Conservation (phyloP, 2,113 vertebrate genomes). For the Peromyscus maniculatus region DNA sequence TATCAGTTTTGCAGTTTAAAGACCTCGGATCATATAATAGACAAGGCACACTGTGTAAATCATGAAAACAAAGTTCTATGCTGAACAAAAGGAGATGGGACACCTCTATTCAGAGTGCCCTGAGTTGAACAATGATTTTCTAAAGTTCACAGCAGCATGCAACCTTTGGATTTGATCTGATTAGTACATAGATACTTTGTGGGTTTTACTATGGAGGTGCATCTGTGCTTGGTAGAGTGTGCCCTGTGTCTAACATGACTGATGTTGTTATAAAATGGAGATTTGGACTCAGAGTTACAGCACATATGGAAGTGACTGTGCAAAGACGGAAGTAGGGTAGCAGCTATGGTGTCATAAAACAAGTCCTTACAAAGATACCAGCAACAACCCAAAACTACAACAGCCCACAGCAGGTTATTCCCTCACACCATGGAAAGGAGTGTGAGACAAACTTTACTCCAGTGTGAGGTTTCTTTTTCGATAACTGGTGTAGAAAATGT, state of each 20-base stretch:
- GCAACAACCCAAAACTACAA: not conserved
- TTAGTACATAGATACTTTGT: not conserved
- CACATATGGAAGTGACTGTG: not conserved
- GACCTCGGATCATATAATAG: not conserved
- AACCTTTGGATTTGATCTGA: not conserved
- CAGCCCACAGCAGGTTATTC: not conserved
- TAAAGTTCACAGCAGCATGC: not conserved
- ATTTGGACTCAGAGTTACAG: not conserved
- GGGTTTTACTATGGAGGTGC: not conserved
- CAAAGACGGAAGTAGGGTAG: not conserved
- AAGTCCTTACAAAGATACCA: not conserved
- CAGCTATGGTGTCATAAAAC: not conserved
- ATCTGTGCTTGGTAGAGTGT: rapidly evolving
- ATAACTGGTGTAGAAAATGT: not conserved
- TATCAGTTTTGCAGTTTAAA: not conserved
- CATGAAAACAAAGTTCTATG: not conserved
- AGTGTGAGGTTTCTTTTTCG: not conserved
- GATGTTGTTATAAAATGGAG: not conserved
- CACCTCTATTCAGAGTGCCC: rapidly evolving
- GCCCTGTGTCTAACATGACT: not conserved
- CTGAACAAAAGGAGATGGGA: not conserved
- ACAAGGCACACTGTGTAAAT: not conserved
- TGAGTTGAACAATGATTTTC: not conserved
- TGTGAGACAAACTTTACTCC: not conserved
- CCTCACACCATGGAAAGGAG: not conserved